phyloP scores from a whole-genome alignment of 2,113 vertebrate species.

The Pycnonotus jocosus region DNA sequence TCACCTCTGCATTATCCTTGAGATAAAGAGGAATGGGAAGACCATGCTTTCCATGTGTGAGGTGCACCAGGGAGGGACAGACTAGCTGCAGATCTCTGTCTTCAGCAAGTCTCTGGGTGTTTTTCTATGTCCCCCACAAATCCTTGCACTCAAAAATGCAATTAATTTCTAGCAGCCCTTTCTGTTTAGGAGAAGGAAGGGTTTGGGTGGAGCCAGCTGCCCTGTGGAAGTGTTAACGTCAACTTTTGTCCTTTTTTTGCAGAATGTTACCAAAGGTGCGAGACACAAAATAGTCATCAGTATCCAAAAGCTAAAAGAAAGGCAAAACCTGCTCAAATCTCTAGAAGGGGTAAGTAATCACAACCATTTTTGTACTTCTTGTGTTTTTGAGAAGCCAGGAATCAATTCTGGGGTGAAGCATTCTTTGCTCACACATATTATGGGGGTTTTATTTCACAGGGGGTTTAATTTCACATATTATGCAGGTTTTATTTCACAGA shows the following conservation, averaged over 20 bases:
- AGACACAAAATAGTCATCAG: conserved; percentile 99
- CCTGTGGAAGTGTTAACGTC: not conserved
- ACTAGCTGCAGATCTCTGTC: not conserved
- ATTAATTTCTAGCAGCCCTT: not conserved
- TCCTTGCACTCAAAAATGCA: not conserved
- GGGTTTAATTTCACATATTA: too few species aligned
- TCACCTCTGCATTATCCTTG: not conserved
- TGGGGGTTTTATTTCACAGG: not conserved
- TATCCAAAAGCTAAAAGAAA: conserved; percentile 96
- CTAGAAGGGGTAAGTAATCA: conserved; percentile 89
- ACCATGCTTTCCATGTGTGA: not conserved
- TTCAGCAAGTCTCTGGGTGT: not conserved
- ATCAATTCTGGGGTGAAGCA: not conserved
- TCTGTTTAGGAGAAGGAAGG: not conserved
- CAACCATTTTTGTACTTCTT: not conserved
- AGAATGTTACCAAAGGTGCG: conserved; percentile 99
- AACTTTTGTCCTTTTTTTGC: conserved; percentile 24
- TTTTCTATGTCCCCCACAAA: not conserved
- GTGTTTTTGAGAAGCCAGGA: not conserved
- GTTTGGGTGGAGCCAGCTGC: not conserved
- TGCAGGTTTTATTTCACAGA: not conserved
- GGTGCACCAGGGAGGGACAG: not conserved
- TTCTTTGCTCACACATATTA: accelerated
- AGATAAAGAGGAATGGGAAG: not conserved
- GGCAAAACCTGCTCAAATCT: conserved; percentile 91